A percentile compares a stretch with the other conserved stretches of the same genome.
Conservation (phyloP, 1,140 invertebrate species). For the Ridgeia piscesae region DNA sequence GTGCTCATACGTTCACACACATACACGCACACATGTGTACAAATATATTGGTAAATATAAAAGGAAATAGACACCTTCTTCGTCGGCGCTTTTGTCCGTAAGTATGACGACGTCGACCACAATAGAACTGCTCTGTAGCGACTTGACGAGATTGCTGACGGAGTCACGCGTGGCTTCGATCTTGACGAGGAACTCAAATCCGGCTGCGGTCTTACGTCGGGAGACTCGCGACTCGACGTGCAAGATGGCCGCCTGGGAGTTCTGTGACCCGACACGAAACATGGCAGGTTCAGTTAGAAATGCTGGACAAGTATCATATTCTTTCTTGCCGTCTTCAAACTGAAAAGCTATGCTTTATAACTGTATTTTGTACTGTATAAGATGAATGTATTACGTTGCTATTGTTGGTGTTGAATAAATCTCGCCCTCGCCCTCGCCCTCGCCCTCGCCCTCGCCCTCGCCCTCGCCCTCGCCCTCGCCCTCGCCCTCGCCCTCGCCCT, state of each 20-base stretch:
- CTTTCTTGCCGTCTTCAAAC: too few species aligned
- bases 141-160: constrained; percentile 78
- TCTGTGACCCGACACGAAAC: constrained; percentile 57
- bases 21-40: too few species aligned
- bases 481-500: too few species aligned
- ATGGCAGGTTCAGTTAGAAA: background rate
- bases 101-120: constrained; percentile 38
- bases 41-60: background rate
- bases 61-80: constrained; percentile 7
- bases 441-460: too few species aligned
- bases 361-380: too few species aligned
- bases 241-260: constrained; percentile 80
- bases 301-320: too few species aligned
- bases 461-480: too few species aligned
- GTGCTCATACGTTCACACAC: too few species aligned
- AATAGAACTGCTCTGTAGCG: constrained; percentile 75
- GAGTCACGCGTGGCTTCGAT: constrained; percentile 79
- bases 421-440: too few species aligned
- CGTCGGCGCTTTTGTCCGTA: background rate
- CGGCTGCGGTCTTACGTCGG: constrained; percentile 60
- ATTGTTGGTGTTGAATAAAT: too few species aligned
- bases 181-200: constrained; percentile 84
- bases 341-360: too few species aligned
- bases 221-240: constrained; percentile 88
- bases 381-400: too few species aligned